A percentile compares a stretch with the other conserved stretches of the same genome.
phyloP scores from a whole-genome alignment of 2,888 invertebrate genomes.

The Hypercompe scribonia region DNA sequence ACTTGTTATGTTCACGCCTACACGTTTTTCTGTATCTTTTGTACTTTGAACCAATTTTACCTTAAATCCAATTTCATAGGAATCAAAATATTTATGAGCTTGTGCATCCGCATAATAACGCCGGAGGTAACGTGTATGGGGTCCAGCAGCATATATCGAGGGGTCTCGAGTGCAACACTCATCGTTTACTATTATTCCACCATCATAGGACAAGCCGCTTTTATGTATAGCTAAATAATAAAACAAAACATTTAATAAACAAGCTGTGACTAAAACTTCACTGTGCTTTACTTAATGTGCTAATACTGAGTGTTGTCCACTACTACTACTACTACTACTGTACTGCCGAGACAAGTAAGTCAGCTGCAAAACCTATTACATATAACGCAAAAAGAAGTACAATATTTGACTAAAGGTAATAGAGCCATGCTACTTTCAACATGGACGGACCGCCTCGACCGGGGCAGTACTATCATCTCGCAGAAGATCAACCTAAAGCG shows the following conservation, averaged over 20 bases:
- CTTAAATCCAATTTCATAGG: slow-evolving; percentile 88
- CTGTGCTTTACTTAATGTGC: too few species aligned
- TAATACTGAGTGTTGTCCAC: too few species aligned
- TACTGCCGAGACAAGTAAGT: too few species aligned
- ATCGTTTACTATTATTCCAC: slow-evolving; percentile 88
- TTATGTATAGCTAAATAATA: slow-evolving; percentile 81
- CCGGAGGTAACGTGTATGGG: slow-evolving; percentile 88
- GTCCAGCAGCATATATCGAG: slow-evolving; percentile 89
- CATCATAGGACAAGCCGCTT: slow-evolving; percentile 86
- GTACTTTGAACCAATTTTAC: too few species aligned
- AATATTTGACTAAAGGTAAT: too few species aligned
- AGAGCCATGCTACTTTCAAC: too few species aligned
- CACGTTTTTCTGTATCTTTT: not conserved
- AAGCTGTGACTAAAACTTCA: not conserved
- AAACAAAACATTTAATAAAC: not conserved
- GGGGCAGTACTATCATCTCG: too few species aligned
- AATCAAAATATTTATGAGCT: slow-evolving; percentile 87
- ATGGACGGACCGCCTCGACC: too few species aligned
- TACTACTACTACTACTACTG: too few species aligned
- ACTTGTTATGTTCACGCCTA: not conserved
- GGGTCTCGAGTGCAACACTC: slow-evolving; percentile 88
- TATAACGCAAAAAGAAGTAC: too few species aligned
- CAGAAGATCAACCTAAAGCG: too few species aligned
- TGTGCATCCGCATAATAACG: slow-evolving; percentile 83
- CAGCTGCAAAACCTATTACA: too few species aligned